Evolutionary conservation across 1,140 invertebrate genomes (phyloP).

Genomic region (Trichonephila inaurata): DNA sequence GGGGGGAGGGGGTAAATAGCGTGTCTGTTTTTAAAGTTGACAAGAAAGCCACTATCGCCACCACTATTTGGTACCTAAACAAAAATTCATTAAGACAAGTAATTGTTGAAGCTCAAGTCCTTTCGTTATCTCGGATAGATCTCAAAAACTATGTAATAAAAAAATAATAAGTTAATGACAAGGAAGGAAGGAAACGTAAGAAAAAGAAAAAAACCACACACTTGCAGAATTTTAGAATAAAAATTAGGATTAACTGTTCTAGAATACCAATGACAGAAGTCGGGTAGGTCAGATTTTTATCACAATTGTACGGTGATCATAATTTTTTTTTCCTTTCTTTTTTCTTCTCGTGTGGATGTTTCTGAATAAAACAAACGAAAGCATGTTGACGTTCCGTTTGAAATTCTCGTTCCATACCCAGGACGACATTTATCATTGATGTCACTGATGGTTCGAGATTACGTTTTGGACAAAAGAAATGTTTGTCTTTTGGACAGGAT

Average conservation of each 20-base stretch:
- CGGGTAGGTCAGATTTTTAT: conserved; percentile 57
- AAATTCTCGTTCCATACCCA: conserved; percentile 44
- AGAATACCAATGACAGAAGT: conserved; percentile 42
- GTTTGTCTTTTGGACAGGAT: background rate
- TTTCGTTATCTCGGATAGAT: conserved; percentile 1
- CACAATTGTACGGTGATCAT: background rate
- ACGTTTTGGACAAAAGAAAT: conserved; percentile 5
- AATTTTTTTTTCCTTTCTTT: background rate
- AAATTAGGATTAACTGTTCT: conserved; percentile 25
- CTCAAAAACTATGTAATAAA: background rate
- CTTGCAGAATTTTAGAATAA: background rate
- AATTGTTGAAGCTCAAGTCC: conserved; percentile 52
- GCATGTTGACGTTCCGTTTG: conserved; percentile 50
- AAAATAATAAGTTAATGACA: conserved; percentile 15
- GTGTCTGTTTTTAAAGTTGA: conserved; percentile 38
- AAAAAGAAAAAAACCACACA: background rate
- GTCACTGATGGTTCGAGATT: background rate
- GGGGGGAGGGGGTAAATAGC: background rate
- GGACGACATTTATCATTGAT: conserved; percentile 27
- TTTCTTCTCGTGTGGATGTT: background rate
- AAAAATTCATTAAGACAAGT: conserved; percentile 64
- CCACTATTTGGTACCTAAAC: conserved; percentile 1
- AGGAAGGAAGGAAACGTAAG: background rate
- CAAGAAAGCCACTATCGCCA: conserved; percentile 20
- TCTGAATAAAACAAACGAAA: conserved; percentile 50